These are phyloP conservation scores for Hemibagrus wyckioides DNA, from an alignment of 2,113 vertebrate species.

Conservation along the genomic window DNA sequence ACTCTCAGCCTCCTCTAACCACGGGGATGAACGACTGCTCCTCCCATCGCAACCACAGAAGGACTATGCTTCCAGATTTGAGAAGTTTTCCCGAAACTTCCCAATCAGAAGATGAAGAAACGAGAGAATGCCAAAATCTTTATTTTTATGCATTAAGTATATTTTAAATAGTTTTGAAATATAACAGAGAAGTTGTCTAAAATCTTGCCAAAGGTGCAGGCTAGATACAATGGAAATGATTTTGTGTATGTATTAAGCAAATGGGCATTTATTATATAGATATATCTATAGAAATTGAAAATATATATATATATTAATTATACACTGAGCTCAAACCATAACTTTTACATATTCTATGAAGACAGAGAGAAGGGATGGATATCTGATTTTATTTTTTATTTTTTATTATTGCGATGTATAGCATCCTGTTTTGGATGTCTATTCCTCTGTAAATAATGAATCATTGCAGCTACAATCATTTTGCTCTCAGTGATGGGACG, in stretches of 20 bases:
- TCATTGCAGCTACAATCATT: slow-evolving; percentile 74
- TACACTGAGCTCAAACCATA: slow-evolving; percentile 67
- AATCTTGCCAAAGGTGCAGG: slow-evolving; percentile 98
- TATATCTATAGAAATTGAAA: slow-evolving; percentile 62
- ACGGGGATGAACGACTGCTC: slow-evolving; percentile 45
- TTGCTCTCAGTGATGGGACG: slow-evolving; percentile 60
- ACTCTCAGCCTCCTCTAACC: slow-evolving; percentile 58
- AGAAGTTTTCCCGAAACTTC: slow-evolving; percentile 65
- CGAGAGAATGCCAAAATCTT: slow-evolving; percentile 97
- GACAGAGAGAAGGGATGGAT: slow-evolving; percentile 72
- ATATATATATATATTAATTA: slow-evolving; percentile 65
- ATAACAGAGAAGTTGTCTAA: slow-evolving; percentile 95
- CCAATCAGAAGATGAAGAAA: slow-evolving; percentile 63
- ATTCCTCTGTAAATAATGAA: slow-evolving; percentile 69
- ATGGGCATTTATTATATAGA: slow-evolving; percentile 73
- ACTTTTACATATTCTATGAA: slow-evolving; percentile 72
- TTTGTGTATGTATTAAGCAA: slow-evolving; percentile 73
- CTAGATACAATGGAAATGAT: slow-evolving; percentile 79
- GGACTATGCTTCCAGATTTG: slow-evolving; percentile 78
- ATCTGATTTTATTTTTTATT: slow-evolving; percentile 62
- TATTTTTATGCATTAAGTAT: slow-evolving; percentile 99
- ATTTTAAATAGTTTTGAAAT: slow-evolving; percentile 99
- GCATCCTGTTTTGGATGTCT: slow-evolving; percentile 65
- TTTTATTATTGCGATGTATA: slow-evolving; percentile 55
- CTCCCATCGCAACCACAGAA: slow-evolving; percentile 58